Evolutionary conservation across 1,140 invertebrate genomes (phyloP), one percentile per base, ranked within the genome.

Genomic region (Papilio machaon): DNA sequence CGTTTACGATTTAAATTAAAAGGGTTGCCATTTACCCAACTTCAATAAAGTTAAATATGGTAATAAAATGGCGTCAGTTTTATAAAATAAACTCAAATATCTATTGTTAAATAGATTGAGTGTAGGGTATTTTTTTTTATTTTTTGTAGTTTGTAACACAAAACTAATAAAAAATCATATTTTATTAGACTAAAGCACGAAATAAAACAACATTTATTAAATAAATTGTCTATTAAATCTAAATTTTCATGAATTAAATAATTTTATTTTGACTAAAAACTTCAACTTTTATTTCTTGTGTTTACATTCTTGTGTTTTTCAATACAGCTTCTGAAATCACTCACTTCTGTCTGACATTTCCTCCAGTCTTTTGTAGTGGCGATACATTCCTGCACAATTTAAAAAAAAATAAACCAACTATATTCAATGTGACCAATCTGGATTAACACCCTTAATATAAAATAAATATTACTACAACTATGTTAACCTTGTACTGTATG

Each of bases 301-400:
- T 46, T 43, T 23, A 90, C 85, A 60, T 91, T 85, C 81, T 95
- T 92, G 77, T 93, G 92, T 70, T 89, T 93, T n/a, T 85, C 86
- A 95, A 99, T 98, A 91, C 98, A 99, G 6, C 94, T 90, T 92
- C 95, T 96, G 90, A 99, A 99, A 80, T 97, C 96, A 87, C 96
- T 95, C 0, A 98, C 97, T 92, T 96, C 95, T n/a, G 95, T 92
- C 91, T 98, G 97, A 92, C 98, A 99, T 92, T 97, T 96, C 87
- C 98, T 96, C 98, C 98, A 99, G 87, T 99, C 98, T 89, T 97
- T 96, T 0, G 96, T 97, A 84, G 97, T 97, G 46, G 97, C 97
- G 91, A 98, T 98, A 90, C 98, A 99, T 88, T 98, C 97, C 97
- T 98, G 91, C 73, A 96, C 96, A 91, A 67, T 88, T 88, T 89